Conservation (phyloP, 2,888 invertebrate genomes). For the Sympetrum striolatum region DNA sequence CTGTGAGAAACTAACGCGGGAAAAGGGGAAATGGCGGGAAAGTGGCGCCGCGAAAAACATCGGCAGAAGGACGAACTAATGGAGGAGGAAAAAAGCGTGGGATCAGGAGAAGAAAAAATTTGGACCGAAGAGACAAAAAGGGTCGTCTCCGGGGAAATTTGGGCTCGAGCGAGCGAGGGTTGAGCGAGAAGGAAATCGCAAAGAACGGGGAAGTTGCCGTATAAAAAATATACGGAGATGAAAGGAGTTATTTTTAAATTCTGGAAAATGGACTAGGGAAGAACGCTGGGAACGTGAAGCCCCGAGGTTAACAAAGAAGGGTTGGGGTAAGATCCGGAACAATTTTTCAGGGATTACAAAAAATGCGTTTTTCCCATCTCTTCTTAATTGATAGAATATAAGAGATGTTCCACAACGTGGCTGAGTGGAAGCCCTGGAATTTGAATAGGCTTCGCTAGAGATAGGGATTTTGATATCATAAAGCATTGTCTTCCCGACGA, state of each 20-base stretch:
- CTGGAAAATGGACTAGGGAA: not conserved
- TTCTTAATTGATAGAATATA: not conserved
- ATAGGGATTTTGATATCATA: not conserved
- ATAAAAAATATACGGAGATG: not conserved
- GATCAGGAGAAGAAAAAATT: not conserved
- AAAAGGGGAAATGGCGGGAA: not conserved
- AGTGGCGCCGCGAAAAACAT: not conserved
- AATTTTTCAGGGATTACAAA: not conserved
- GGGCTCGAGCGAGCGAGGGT: not conserved
- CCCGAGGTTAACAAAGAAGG: not conserved
- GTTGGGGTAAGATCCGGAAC: not conserved
- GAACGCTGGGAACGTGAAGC: not conserved
- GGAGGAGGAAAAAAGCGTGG: not conserved
- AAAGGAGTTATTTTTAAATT: not conserved
- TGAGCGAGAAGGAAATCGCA: not conserved
- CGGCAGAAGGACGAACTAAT: not conserved
- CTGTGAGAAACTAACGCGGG: not conserved
- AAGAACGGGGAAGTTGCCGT: not conserved
- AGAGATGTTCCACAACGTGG: not conserved
- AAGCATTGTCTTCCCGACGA: not conserved
- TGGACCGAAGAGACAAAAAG: not conserved
- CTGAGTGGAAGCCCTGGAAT: not conserved
- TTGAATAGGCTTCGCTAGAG: not conserved
- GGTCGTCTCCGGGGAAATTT: conserved; percentile 17
- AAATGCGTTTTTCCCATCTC: not conserved